Evolutionary conservation across 35 echinoderm and acorn worm genomes (phyloP).

Genomic region (Chiridota heheva): DNA sequence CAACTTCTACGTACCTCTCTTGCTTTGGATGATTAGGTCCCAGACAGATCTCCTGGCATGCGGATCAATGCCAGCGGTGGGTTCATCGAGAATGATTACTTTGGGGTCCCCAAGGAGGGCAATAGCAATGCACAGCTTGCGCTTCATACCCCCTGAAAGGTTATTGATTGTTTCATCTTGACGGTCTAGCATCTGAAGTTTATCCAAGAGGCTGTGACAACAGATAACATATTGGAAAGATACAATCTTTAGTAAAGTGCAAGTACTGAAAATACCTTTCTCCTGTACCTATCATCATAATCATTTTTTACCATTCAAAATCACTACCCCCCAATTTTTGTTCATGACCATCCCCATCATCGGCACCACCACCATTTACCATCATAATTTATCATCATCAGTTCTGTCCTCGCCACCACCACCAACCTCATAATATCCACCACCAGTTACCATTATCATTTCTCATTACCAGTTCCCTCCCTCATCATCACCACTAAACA

Average conservation of each 20-base stretch:
- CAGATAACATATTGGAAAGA: not conserved
- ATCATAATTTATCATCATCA: too few relatives aligned
- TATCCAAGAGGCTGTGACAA: constrained; percentile 55
- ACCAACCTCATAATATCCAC: too few relatives aligned
- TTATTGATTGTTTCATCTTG: constrained; percentile 40
- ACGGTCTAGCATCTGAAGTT: constrained; percentile 61
- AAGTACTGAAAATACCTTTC: not conserved
- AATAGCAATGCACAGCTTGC: constrained; percentile 83
- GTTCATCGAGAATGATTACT: constrained; percentile 83
- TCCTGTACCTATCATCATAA: not conserved
- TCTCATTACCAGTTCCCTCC: too few relatives aligned
- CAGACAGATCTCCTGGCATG: constrained; percentile 84
- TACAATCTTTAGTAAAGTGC: not conserved
- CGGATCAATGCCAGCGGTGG: constrained; percentile 83
- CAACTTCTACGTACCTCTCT: constrained; percentile 54
- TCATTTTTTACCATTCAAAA: not conserved
- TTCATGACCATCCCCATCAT: not conserved
- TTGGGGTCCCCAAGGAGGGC: constrained; percentile 66
- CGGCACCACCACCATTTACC: too few relatives aligned
- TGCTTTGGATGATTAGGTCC: constrained; percentile 86
- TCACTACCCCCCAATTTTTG: too few relatives aligned
- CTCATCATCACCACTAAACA: too few relatives aligned
- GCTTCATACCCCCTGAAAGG: constrained; percentile 91
- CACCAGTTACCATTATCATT: too few relatives aligned
- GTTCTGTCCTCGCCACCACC: too few relatives aligned